Evolutionary conservation across 1,140 invertebrate genomes (phyloP).

Genomic region (Lanistes nyassanus): DNA sequence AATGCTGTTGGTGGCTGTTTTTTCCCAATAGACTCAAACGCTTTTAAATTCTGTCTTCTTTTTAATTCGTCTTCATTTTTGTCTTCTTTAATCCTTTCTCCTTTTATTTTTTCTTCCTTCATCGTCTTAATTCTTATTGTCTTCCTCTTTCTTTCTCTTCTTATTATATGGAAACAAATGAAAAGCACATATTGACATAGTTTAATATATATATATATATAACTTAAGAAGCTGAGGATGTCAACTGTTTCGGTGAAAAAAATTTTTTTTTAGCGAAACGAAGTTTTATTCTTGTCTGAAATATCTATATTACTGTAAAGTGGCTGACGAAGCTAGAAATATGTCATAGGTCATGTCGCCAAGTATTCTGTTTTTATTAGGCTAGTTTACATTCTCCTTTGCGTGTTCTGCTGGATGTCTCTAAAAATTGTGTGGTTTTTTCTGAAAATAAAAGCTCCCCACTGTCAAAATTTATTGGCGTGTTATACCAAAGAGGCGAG

Average conservation of each 20-base stretch:
- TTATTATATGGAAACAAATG: background rate
- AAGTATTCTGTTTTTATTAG: too few relatives aligned
- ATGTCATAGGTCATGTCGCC: too few relatives aligned
- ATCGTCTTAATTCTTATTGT: background rate
- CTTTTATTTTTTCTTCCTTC: background rate
- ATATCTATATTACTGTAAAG: background rate
- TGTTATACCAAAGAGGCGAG: background rate
- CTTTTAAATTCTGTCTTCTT: too few relatives aligned
- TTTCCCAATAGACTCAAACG: too few relatives aligned
- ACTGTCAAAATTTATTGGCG: background rate
- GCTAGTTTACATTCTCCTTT: too few relatives aligned
- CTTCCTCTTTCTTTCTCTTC: background rate
- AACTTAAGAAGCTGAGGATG: background rate
- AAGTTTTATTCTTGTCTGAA: background rate
- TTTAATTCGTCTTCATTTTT: background rate
- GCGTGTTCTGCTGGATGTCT: too few relatives aligned
- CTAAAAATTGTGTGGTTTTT: too few relatives aligned
- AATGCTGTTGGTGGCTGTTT: too few relatives aligned
- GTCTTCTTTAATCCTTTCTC: background rate
- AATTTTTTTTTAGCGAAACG: background rate
- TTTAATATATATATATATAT: background rate
- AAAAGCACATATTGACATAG: background rate
- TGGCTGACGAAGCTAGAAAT: too few relatives aligned
- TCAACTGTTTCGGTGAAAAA: background rate
- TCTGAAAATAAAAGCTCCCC: too few relatives aligned